phyloP scores from a whole-genome alignment of 2,797 vertebrate genomes.

The Holocentrus rufus region DNA sequence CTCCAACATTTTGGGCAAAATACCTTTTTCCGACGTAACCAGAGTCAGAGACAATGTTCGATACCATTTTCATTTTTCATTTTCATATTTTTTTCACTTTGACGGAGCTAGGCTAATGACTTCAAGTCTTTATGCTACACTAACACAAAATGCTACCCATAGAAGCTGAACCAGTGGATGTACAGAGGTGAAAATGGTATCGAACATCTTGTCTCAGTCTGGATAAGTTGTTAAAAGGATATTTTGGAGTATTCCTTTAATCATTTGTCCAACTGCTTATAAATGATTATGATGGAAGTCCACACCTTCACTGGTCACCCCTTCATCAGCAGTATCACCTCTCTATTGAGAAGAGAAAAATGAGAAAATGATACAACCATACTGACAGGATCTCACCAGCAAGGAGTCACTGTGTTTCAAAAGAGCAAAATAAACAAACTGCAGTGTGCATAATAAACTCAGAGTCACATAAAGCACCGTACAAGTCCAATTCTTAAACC shows the following conservation, averaged over 20 bases:
- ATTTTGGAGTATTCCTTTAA: neutral
- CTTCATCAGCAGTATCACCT: slow-evolving; percentile 92
- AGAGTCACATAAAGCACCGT: neutral
- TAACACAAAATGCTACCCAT: too few relatives aligned
- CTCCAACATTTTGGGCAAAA: neutral
- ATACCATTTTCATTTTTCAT: too few relatives aligned
- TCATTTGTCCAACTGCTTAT: neutral
- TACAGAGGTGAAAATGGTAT: too few relatives aligned
- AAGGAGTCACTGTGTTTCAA: slow-evolving; percentile 4
- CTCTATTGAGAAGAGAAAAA: slow-evolving; percentile 83
- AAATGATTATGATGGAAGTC: neutral
- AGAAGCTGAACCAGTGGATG: too few relatives aligned
- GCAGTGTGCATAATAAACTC: neutral
- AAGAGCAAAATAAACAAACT: slow-evolving; percentile 18
- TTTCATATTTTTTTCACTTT: too few relatives aligned
- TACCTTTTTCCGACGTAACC: too few relatives aligned
- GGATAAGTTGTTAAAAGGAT: too few relatives aligned
- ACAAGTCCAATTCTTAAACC: slow-evolving; percentile 18
- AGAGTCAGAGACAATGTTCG: too few relatives aligned
- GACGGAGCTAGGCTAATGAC: too few relatives aligned
- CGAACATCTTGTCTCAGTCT: too few relatives aligned
- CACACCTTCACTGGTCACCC: slow-evolving; percentile 97
- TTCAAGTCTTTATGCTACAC: too few relatives aligned
- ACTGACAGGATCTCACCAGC: neutral
- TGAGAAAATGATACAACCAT: neutral